Percentiles rank a stretch among this genome's conserved stretches.
phyloP scores from a whole-genome alignment of 2,797 vertebrate species.

The Scarus forsteni region DNA sequence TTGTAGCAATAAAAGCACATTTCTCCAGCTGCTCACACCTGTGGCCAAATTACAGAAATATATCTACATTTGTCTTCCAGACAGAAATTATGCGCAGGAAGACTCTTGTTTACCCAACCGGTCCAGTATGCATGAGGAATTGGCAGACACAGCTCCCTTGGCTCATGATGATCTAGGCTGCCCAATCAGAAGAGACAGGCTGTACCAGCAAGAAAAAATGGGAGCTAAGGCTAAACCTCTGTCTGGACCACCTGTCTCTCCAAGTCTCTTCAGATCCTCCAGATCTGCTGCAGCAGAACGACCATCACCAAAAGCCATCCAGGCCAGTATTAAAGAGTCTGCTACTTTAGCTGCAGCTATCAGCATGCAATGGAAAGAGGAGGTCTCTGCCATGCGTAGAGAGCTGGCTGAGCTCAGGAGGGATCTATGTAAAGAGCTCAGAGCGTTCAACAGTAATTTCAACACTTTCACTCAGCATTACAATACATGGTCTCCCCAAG shows the following conservation, averaged over 20 bases:
- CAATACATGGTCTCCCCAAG: slow-evolving; percentile 87
- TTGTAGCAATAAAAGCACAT: slow-evolving; percentile 81
- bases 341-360: slow-evolving; percentile 85
- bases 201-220: slow-evolving; percentile 76
- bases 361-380: slow-evolving; percentile 88
- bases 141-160: slow-evolving; percentile 82
- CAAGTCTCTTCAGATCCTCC: slow-evolving; percentile 79
- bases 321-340: slow-evolving; percentile 87
- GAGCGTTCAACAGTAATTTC: slow-evolving; percentile 87
- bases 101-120: slow-evolving; percentile 85
- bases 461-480: slow-evolving; percentile 86
- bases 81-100: slow-evolving; percentile 88
- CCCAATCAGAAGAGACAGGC: slow-evolving; percentile 82
- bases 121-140: slow-evolving; percentile 81
- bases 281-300: slow-evolving; percentile 71
- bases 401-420: slow-evolving; percentile 85
- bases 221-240: slow-evolving; percentile 78
- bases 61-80: slow-evolving; percentile 90
- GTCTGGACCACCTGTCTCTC: slow-evolving; percentile 81
- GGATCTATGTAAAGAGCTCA: slow-evolving; percentile 85
- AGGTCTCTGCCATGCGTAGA: slow-evolving; percentile 86
- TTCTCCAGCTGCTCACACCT: slow-evolving; percentile 86
- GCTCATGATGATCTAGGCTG: slow-evolving; percentile 84
- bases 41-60: slow-evolving; percentile 79
- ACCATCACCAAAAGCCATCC: slow-evolving; percentile 84